These are phyloP conservation scores for Rutilus rutilus DNA, from an alignment of 2,113 vertebrate species.

Conservation along the genomic window DNA sequence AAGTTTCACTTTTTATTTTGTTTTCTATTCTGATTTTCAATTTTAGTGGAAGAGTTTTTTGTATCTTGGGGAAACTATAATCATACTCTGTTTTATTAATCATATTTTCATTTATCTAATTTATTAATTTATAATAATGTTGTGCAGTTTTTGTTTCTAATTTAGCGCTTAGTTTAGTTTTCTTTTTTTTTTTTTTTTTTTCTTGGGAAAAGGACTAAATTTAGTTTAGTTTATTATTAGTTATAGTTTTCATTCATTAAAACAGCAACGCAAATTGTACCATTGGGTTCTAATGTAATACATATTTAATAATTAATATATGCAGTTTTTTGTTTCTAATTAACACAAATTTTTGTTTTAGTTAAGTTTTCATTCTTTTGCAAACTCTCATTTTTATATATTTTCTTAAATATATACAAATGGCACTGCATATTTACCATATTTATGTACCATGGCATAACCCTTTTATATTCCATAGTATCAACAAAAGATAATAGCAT, in stretches of 20 bases:
- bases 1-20: not conserved
- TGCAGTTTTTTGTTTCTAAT: too few relatives aligned
- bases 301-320: too few relatives aligned
- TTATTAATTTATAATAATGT: not conserved
- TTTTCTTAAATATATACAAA: not conserved
- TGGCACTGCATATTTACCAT: too few relatives aligned
- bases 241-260: not conserved
- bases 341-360: not conserved
- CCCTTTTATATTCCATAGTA: too few relatives aligned
- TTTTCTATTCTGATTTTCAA: not conserved
- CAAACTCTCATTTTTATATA: not conserved
- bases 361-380: not conserved
- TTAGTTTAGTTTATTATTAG: not conserved
- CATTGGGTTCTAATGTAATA: not conserved
- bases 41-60: not conserved
- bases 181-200: not conserved
- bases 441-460: too few relatives aligned
- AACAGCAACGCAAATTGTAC: not conserved
- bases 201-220: too few relatives aligned
- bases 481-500: too few relatives aligned
- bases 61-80: not conserved
- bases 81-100: too few relatives aligned
- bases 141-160: not conserved
- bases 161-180: not conserved
- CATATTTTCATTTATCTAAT: too few relatives aligned